Evolutionary conservation across 2,888 invertebrate genomes (phyloP).

Genomic region (Himalopsyche anomala): DNA sequence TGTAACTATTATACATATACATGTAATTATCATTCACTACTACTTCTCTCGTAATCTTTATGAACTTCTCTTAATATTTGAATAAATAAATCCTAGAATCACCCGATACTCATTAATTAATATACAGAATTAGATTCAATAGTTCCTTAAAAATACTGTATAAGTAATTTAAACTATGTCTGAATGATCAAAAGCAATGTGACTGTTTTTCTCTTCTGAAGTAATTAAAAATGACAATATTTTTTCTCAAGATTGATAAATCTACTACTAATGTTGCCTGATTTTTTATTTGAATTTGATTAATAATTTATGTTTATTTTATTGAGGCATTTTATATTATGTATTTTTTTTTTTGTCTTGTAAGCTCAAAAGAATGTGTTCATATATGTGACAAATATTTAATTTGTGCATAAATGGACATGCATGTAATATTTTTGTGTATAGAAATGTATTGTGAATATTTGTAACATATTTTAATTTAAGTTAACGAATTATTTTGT

Average conservation of each 20-base stretch:
- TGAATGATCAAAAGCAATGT: not conserved
- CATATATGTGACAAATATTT: slow-evolving; percentile 2
- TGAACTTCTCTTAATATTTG: not conserved
- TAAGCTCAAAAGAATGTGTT: slow-evolving; percentile 37
- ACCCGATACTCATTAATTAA: not conserved
- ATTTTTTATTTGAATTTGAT: not conserved
- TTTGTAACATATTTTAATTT: slow-evolving; percentile 25
- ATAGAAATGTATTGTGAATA: slow-evolving; percentile 13
- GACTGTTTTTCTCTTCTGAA: not conserved
- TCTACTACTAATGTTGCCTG: not conserved
- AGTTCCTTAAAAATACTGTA: not conserved
- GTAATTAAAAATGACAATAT: slow-evolving; percentile 5
- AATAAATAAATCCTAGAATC: not conserved
- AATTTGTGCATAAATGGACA: slow-evolving; percentile 21
- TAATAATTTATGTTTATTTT: not conserved
- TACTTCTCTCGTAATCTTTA: not conserved
- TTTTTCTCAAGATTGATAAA: too few species aligned
- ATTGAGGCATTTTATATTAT: slow-evolving; percentile 6
- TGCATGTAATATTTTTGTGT: slow-evolving; percentile 5
- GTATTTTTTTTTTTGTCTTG: slow-evolving; percentile 12
- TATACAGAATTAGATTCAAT: too few species aligned
- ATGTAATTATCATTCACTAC: not conserved
- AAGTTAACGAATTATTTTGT: slow-evolving; percentile 14
- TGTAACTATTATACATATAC: not conserved
- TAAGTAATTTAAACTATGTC: not conserved